A percentile compares a stretch with the other conserved stretches of the same genome.
These are phyloP conservation scores for Mamestra configurata DNA, from an alignment of 1,140 invertebrate species.

Conservation along the genomic window DNA sequence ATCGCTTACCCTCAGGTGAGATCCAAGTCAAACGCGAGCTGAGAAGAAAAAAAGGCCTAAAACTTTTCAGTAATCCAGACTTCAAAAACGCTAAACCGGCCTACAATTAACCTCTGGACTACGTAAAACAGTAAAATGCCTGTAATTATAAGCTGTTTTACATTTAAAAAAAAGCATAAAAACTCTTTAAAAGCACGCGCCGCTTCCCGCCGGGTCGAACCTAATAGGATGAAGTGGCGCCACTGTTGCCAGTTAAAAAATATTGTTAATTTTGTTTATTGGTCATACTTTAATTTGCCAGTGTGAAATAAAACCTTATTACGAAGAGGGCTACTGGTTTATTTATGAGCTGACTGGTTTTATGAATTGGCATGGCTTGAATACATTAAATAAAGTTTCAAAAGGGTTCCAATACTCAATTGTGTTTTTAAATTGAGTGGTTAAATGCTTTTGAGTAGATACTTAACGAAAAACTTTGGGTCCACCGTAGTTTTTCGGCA, in stretches of 20 bases:
- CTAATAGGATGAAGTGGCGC: conserved; percentile 56
- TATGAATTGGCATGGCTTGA: too few species aligned
- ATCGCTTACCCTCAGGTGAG: too few species aligned
- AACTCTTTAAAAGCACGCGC: conserved; percentile 65
- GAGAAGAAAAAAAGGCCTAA: too few species aligned
- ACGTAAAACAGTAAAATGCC: conserved; percentile 66
- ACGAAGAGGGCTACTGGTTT: background rate
- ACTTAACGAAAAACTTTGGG: too few species aligned
- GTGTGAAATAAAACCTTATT: conserved; percentile 29
- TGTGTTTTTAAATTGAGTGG: too few species aligned
- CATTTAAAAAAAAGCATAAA: conserved; percentile 62
- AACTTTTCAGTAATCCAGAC: conserved; percentile 20
- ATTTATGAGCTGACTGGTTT: background rate
- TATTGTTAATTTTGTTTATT: conserved; percentile 23
- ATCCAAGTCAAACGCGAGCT: too few species aligned
- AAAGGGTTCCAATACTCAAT: too few species aligned
- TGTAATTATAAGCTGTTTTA: conserved; percentile 67
- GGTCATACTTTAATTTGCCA: conserved; percentile 15
- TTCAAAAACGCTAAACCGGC: conserved; percentile 51
- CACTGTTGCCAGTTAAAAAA: conserved; percentile 51
- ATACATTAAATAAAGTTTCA: too few species aligned
- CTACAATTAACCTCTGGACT: conserved; percentile 59
- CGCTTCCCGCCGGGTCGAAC: conserved; percentile 56
- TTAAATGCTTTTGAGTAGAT: too few species aligned
- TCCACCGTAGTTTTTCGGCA: too few species aligned